Evolutionary conservation across 2,888 invertebrate species (phyloP).

Genomic region (Gari tellinella): DNA sequence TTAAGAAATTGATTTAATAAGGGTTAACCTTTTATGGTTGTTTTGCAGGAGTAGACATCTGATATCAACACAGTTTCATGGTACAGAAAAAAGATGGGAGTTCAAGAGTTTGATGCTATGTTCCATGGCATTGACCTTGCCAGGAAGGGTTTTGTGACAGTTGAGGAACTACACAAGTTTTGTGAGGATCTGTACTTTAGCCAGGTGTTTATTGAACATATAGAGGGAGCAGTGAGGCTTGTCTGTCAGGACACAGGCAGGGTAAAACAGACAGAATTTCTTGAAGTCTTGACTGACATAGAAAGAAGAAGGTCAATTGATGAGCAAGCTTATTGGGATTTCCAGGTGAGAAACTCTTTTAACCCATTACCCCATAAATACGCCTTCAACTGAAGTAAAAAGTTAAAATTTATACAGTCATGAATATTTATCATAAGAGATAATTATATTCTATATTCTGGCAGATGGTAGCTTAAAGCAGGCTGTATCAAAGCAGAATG

Average conservation of each 20-base stretch:
- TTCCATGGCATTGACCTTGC: constrained; percentile 75
- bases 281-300: constrained; percentile 75
- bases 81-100: constrained; percentile 58
- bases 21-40: too few relatives aligned
- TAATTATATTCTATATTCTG: too few relatives aligned
- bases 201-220: constrained; percentile 64
- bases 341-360: constrained; percentile 57
- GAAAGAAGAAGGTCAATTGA: constrained; percentile 73
- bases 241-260: constrained; percentile 66
- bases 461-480: too few relatives aligned
- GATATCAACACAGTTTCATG: background rate
- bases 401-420: too few relatives aligned
- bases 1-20: too few relatives aligned
- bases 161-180: constrained; percentile 69
- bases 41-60: too few relatives aligned
- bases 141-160: constrained; percentile 70
- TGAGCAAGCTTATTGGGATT: constrained; percentile 80
- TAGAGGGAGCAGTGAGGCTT: constrained; percentile 68
- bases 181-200: constrained; percentile 68
- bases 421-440: too few relatives aligned
- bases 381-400: too few relatives aligned
- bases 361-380: too few relatives aligned
- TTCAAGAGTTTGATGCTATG: constrained; percentile 67
- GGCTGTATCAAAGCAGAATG: too few relatives aligned
- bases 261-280: constrained; percentile 66